Base-by-base conservation (phyloP, 2,797 vertebrate genomes). In the Micromesistius poutassou region DNA sequence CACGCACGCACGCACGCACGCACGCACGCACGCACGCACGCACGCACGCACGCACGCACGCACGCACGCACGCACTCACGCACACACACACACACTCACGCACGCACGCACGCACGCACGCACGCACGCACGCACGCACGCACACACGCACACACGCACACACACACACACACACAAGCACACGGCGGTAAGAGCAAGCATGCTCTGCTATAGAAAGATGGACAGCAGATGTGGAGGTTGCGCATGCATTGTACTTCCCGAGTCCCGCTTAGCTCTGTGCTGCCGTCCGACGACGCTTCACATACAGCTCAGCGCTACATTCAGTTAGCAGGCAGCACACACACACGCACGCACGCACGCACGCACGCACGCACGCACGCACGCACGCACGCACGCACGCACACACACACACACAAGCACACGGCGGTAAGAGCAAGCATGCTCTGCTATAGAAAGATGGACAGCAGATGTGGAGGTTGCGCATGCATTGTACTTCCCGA, bases 141-240 rank as follows among this genome's bases (percentile, higher is more conserved):
- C 68, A 12, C 71, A 30, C 72, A 55, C 30, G 19, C 25, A 75
- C 30, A 33, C 70, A 55, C 30, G 6, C 33, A 33, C 33, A 33
- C 33, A 33, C 33, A 33, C 33, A 33, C 33, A 33, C 33, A 3
- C 33, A 2, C 33, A 33, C 33, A 4, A n/a, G n/a, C 35, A n/a
- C 42, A 31, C 19, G 36, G 28, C 30, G 31, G 25, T 70, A 25
- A 22, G 42, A 81, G 68, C 71, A 46, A 66, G 75, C 71, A 30
- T 89, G 88, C 90, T 78, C 74, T 84, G 75, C 72, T 83, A 90
- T 86, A 90, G 81, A 87, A 88, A 88, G 88, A 92, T 85, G 78
- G 75, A 90, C 77, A 89, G 81, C 90, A 92, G 84, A 89, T 88
- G 89, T 83, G 77, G 74, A 76, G 74, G 50, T 62, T 66, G 28